These are phyloP conservation scores for Dromiciops gliroides DNA, from an alignment of 2,113 vertebrate species.

Conservation along the genomic window DNA sequence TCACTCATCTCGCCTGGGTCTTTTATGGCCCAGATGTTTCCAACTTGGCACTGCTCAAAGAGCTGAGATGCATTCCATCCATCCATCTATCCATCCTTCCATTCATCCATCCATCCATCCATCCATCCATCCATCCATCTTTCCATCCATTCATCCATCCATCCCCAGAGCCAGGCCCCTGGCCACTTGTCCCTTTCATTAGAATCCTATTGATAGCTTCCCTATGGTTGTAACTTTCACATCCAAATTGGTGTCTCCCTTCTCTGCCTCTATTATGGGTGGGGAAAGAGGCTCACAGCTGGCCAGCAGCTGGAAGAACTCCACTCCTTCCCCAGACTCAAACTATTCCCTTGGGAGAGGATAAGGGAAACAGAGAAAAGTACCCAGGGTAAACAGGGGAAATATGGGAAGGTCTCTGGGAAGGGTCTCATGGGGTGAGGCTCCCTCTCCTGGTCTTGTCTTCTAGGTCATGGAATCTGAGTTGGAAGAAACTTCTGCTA, in stretches of 20 bases:
- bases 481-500: neutral
- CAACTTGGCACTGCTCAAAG: slow-evolving; percentile 34
- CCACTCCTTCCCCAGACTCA: slow-evolving; percentile 18
- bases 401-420: neutral
- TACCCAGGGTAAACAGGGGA: neutral
- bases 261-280: neutral
- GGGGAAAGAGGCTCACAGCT: slow-evolving; percentile 43
- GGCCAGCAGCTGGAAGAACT: slow-evolving; percentile 58
- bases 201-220: slow-evolving; percentile 20
- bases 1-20: slow-evolving; percentile 56
- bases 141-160: neutral
- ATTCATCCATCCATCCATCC: neutral
- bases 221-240: slow-evolving; percentile 33
- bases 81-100: neutral
- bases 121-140: slow-evolving; percentile 45
- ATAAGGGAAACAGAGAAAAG: neutral
- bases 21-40: slow-evolving; percentile 65
- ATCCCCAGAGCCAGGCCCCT: neutral
- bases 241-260: slow-evolving; percentile 7
- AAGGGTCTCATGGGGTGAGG: neutral
- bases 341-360: neutral
- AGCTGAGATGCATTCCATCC: slow-evolving; percentile 64
- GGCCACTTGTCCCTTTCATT: neutral
- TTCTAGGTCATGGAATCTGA: neutral
- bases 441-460: neutral